Percentiles rank a stretch among this genome's conserved stretches.
phyloP scores from a whole-genome alignment of 1,140 invertebrate genomes.

The Babylonia areolata region DNA sequence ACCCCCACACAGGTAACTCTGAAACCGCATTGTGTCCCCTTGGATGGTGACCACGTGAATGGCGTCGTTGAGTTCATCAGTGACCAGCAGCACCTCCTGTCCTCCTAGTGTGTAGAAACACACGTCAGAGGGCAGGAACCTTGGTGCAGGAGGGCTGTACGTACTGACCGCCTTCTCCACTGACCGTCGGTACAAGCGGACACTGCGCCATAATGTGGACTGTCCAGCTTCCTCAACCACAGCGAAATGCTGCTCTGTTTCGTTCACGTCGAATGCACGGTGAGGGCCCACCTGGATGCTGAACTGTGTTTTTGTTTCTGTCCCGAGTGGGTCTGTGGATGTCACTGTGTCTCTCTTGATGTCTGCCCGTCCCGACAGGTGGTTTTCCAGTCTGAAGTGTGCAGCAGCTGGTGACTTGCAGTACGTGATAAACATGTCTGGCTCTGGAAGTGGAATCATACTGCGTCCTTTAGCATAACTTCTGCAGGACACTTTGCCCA shows the following conservation, averaged over 20 bases:
- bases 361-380: neutral
- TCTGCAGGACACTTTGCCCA: neutral
- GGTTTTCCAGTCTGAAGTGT: neutral
- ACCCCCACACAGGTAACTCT: neutral
- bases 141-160: neutral
- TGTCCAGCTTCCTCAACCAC: too few species aligned
- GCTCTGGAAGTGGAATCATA: neutral
- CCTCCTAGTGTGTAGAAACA: constrained; percentile 16
- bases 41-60: neutral
- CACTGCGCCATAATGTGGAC: too few species aligned
- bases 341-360: neutral
- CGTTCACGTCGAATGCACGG: neutral
- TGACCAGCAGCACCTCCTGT: neutral
- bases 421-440: neutral
- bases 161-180: neutral
- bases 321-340: neutral
- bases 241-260: too few species aligned
- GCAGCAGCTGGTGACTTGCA: neutral
- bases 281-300: neutral
- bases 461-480: neutral
- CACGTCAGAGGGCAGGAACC: neutral
- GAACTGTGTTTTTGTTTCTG: neutral
- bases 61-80: neutral
- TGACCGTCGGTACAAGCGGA: neutral
- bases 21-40: neutral